Base-by-base conservation (phyloP, 2,113 vertebrate genomes). In the Mellivora capensis region DNA sequence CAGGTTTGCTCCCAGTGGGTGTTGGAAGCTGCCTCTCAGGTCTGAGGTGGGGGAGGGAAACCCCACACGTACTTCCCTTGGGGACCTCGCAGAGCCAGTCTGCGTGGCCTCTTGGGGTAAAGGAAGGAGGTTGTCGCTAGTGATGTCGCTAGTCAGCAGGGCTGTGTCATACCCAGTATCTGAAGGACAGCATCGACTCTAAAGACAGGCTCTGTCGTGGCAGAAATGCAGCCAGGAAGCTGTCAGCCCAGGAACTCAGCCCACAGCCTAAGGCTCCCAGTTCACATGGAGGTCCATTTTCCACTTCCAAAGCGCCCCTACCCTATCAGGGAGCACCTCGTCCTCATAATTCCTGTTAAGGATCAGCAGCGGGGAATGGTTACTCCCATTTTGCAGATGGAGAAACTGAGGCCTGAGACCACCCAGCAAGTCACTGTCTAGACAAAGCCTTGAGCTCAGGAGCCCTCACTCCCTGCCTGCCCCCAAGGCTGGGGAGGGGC, bases 131-230 rank as follows among this genome's bases (percentile, higher is more conserved):
- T 52, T 42, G 37, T n/a, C 7, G 3, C 9, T 14, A 27, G 47
- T n/a, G 49, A 52, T 42, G 47, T n/a, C 5, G 8, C 9, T 14
- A 27, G 47, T n/a, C 25, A 21, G 59, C 31, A 57, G 77, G 44
- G 69, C 69, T 49, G 25, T 49, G 57, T 47, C 3, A 34, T 27
- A 1, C 57, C 57, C 25, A 18, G 64, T 14, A 25, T 82, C 1
- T 0, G 82, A 62, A 59, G 27, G 54, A 25, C 0, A 0, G 13
- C 6, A 0, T 6, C 11, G 0, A 1, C 27, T 72, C 14, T 25
- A 7, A 49, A 67, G 71, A 87, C 9, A 69, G 4, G 17, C 42
- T 34, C 3, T 57, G 17, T n/a, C 1, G 0, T 17, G 37, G 49
- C 25, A 49, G 49, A 37, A 13, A 10, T 49, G 3, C 25, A 69